phyloP scores from a whole-genome alignment of 2,797 vertebrate species.

The Microctenopoma lineatum region DNA sequence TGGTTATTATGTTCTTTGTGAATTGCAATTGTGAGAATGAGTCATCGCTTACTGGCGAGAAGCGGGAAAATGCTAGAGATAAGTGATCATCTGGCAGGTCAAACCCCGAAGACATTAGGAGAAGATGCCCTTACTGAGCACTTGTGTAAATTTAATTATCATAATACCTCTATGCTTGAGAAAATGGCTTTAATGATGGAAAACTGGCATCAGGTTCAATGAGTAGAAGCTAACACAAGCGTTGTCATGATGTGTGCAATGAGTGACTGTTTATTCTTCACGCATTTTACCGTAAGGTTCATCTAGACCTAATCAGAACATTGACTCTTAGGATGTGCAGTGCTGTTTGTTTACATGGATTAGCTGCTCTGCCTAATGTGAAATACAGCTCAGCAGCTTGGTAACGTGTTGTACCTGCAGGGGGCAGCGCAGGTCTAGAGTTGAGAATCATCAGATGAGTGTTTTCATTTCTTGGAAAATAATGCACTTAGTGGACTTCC shows the following conservation, averaged over 20 bases:
- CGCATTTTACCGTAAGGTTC: neutral
- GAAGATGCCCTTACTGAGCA: constrained; percentile 16
- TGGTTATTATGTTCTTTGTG: constrained; percentile 24
- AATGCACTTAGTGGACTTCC: too few relatives aligned
- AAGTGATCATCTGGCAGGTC: constrained; percentile 3
- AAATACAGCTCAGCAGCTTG: neutral
- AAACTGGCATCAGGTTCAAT: constrained; percentile 1
- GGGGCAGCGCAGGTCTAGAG: constrained; percentile 25
- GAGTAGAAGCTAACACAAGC: neutral
- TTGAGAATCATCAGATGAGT: neutral
- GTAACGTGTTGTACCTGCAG: constrained; percentile 31
- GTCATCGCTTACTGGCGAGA: constrained; percentile 41
- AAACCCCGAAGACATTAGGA: neutral
- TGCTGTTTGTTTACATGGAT: neutral
- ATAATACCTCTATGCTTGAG: constrained; percentile 10
- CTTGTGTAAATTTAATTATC: constrained; percentile 34
- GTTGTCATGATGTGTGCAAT: neutral
- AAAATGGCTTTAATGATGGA: neutral
- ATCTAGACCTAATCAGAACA: neutral
- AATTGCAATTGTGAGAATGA: constrained; percentile 52
- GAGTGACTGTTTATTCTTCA: constrained; percentile 1
- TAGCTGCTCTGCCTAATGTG: neutral
- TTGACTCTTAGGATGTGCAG: neutral
- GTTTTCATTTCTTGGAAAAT: neutral
- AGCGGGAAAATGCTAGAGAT: constrained; percentile 19